Base-by-base conservation (phyloP, 1,140 invertebrate species). In the Lordiphosa clarofinis region DNA sequence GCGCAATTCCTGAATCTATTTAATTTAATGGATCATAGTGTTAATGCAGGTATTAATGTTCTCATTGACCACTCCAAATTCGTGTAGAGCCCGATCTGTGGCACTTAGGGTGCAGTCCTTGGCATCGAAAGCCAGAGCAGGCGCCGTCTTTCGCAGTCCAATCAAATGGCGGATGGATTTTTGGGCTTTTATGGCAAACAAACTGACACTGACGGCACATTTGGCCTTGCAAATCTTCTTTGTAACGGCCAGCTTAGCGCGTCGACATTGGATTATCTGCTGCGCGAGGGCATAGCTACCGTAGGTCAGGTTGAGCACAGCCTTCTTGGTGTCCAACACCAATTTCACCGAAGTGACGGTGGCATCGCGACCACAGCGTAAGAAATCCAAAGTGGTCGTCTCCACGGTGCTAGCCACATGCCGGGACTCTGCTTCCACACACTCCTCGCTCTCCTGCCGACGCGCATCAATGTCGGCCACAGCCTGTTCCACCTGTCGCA, bases 51-150 rank as follows among this genome's bases (percentile, higher is more conserved):
- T 15, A 31, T 73, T 55, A 19, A 79, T 59, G 7, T 42, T 60
- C 9, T 24, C 42, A 40, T 65, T 58, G 12, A 79, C 40, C 10
- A 40, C 33, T 4, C 50, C 28, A n/a, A 73, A 50, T 7, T 57
- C 50, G 6, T 28, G 12, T 1, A 76, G 3, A 5, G 73, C 73
- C 21, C 43, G 28, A 1, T 56, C 54, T 7, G 73, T 58, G 35
- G 74, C 56, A 6, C 8, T n/a, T 6, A 12, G 35, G n/a, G 73
- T 79, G 50, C 74, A 79, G 38, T n/a, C 3, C 46, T 67, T 50
- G 24, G 73, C 64, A 48, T 73, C 64, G 15, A 11, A 54, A 31
- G 56, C 63, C 13, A 79, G 52, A 11, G 59, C 68, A 10, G 74
- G 73, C 0, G 76, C 74, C 40, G 43, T 65, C 10, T 40, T 56